A percentile compares a stretch with the other conserved stretches of the same genome.
Conservation (phyloP, 2,113 vertebrate species). For the Rhabdomys dilectus region DNA sequence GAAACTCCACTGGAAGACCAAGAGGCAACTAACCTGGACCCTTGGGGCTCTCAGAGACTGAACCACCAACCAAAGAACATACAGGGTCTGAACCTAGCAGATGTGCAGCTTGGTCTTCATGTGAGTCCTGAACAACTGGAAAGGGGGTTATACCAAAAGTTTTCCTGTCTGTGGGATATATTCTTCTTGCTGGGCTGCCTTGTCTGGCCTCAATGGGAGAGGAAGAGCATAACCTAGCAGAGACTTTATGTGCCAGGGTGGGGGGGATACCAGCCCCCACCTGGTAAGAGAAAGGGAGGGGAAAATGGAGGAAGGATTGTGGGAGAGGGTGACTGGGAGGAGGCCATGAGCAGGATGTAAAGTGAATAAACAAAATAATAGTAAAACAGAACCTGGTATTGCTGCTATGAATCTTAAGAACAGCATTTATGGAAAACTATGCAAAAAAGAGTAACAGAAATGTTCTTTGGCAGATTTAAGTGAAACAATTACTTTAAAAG, state of each 20-base stretch:
- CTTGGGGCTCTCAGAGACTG: neutral
- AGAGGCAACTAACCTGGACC: neutral
- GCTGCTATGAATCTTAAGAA: neutral
- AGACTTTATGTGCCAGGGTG: neutral
- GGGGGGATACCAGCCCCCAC: neutral
- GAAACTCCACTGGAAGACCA: neutral
- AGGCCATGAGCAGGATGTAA: neutral
- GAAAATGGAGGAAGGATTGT: neutral
- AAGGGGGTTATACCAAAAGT: accelerated
- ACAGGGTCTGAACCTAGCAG: neutral
- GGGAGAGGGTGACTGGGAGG: neutral
- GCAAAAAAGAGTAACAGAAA: conserved; percentile 3
- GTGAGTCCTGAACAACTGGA: neutral
- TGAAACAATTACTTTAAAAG: neutral
- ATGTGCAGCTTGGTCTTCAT: neutral
- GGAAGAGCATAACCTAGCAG: neutral
- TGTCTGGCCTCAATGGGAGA: neutral
- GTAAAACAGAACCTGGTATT: neutral
- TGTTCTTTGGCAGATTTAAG: conserved; percentile 8
- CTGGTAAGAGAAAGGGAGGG: neutral
- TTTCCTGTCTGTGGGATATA: neutral
- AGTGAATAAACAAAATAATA: neutral
- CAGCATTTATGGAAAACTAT: neutral
- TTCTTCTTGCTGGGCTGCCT: neutral
- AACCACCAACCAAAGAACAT: neutral